phyloP scores from a whole-genome alignment of 1,140 invertebrate genomes.

The Triops cancriformis region DNA sequence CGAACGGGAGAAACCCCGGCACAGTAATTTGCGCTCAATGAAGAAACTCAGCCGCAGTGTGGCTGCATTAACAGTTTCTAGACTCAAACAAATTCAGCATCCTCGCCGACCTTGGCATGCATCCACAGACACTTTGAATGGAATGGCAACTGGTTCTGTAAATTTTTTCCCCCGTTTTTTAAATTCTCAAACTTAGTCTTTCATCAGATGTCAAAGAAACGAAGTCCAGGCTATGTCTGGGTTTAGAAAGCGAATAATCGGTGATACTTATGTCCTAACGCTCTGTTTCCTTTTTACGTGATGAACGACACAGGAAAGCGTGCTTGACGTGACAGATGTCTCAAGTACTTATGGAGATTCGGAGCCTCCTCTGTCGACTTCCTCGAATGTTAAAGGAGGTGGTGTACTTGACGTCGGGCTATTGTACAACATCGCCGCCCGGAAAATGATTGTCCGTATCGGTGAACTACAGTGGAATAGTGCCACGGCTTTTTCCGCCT shows the following conservation, averaged over 20 bases:
- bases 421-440: slow-evolving; percentile 75
- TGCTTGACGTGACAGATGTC: slow-evolving; percentile 40
- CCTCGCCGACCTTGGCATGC: background rate
- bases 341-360: slow-evolving; percentile 33
- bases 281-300: background rate
- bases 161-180: background rate
- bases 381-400: slow-evolving; percentile 44
- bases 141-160: background rate
- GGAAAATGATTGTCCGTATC: slow-evolving; percentile 74
- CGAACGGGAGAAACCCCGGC: background rate
- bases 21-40: background rate
- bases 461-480: slow-evolving; percentile 15
- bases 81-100: slow-evolving; percentile 16
- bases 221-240: too few species aligned
- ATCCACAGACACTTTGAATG: background rate
- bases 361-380: background rate
- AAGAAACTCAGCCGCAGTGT: slow-evolving; percentile 21
- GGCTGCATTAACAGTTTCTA: slow-evolving; percentile 21
- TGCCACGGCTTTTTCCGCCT: background rate
- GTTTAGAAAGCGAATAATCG: too few species aligned
- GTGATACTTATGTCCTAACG: background rate
- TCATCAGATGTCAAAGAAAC: too few species aligned
- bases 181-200: too few species aligned
- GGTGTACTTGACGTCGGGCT: slow-evolving; percentile 76
- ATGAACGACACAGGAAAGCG: slow-evolving; percentile 38